Evolutionary conservation across 2,888 invertebrate genomes (phyloP).

Genomic region (Adelognathus sp.): DNA sequence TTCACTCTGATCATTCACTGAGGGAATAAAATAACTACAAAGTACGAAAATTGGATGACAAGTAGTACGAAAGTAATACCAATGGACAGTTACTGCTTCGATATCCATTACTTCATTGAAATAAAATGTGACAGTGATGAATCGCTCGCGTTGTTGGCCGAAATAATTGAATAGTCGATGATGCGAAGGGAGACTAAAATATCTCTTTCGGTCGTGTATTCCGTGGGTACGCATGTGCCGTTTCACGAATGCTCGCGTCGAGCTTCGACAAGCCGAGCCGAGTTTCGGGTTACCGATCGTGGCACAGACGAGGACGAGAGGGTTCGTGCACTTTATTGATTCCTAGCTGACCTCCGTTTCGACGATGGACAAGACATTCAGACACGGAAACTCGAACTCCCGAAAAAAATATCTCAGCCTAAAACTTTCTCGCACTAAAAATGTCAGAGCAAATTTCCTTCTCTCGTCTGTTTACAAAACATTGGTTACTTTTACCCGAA

Average conservation of each 20-base stretch:
- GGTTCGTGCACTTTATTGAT: conserved; percentile 71
- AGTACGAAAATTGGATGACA: background rate
- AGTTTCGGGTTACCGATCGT: conserved; percentile 25
- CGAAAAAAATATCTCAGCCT: background rate
- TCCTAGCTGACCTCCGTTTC: conserved; percentile 70
- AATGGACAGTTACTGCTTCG: background rate
- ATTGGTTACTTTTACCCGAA: no score
- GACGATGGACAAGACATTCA: conserved; percentile 29
- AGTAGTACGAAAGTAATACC: background rate
- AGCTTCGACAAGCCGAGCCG: conserved; percentile 23
- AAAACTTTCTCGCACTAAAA: background rate
- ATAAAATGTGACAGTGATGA: conserved; percentile 1
- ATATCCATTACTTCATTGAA: background rate
- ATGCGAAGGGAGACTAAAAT: background rate
- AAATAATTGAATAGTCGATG: conserved; percentile 16
- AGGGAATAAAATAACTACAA: background rate
- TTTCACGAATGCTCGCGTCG: background rate
- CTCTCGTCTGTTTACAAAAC: no score
- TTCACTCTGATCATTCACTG: background rate
- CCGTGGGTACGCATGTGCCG: background rate
- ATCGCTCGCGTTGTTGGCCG: background rate
- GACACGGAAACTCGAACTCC: background rate
- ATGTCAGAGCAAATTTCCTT: no score
- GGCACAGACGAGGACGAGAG: conserved; percentile 45
- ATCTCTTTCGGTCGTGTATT: conserved; percentile 1